Conservation (phyloP, 2,113 vertebrate genomes). For the Rhea pennata region DNA sequence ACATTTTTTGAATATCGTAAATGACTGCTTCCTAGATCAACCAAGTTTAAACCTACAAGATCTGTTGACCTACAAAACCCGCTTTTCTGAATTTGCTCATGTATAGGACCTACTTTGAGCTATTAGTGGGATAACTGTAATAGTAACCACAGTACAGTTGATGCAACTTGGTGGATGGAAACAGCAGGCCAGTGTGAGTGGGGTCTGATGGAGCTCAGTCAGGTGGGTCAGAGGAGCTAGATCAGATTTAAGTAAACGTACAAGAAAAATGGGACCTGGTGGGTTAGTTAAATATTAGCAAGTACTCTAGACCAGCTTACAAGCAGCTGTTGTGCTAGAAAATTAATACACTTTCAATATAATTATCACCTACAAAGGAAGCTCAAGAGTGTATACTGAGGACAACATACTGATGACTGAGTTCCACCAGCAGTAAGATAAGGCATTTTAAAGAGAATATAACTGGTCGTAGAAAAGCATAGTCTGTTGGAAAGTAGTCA, state of each 20-base stretch:
- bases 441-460: background rate
- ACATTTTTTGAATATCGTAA: background rate
- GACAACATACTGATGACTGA: background rate
- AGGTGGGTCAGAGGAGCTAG: too few species aligned
- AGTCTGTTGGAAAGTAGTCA: background rate
- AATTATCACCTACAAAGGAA: too few species aligned
- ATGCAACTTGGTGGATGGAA: background rate
- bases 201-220: too few species aligned
- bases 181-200: background rate
- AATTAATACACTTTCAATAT: too few species aligned
- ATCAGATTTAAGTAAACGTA: too few species aligned
- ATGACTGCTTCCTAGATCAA: background rate
- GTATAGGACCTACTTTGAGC: background rate
- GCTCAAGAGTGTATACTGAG: background rate
- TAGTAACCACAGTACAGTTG: background rate
- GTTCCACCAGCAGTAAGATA: background rate
- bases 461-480: background rate
- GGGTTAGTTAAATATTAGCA: too few species aligned
- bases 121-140: background rate
- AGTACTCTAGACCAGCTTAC: too few species aligned
- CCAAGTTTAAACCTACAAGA: background rate
- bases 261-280: too few species aligned
- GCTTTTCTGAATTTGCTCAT: background rate
- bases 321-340: too few species aligned
- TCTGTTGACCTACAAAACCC: background rate